Base-by-base conservation (phyloP, 2,888 invertebrate genomes). In the Epirrhoe tristata region DNA sequence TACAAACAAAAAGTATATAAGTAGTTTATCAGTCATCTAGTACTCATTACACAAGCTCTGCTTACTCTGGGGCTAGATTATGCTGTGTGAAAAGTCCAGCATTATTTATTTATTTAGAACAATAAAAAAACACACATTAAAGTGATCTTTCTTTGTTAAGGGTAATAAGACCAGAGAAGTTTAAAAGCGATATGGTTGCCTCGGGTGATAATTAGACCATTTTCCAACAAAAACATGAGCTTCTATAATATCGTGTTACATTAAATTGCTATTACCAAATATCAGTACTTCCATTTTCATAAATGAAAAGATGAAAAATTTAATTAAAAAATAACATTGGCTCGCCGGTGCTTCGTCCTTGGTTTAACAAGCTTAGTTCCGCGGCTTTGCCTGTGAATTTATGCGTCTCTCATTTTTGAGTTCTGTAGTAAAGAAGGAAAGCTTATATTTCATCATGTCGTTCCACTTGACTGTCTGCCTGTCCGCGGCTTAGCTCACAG, bases 271-370 rank as follows among this genome's bases (percentile, higher is more conserved):
- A 79, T 81, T 74, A 75, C 70, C 72, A 74, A 81, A 81, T 81
- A 80, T 80, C 76, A 72, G 75, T 75, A 67, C 71, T 67, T 64
- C 71, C 71, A 69, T 73, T 80, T 77, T 77, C 70, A 73, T 75
- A 76, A 77, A 75, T 77, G 74, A 72, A 81, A 78, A 81, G 76
- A 81, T 80, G 77, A 79, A 79, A 80, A 82, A 79, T 79, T 82
- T 82, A 81, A 82, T 82, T 82, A 80, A 83, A 81, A 81, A 81
- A 82, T 79, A 82, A 82, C 81, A 82, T 65, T 63, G 76, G 52
- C 55, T 31, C 24, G 51, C 48, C 36, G 61, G 50, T 14, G 59
- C 39, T 58, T 31, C 67, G 58, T 58, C 63, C 39, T 69, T 64
- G 64, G 57, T 59, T 58, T 59, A 60, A 67, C 63, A 34, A 58